Conservation (phyloP, 2,888 invertebrate genomes). For the Ennomos erosarius region DNA sequence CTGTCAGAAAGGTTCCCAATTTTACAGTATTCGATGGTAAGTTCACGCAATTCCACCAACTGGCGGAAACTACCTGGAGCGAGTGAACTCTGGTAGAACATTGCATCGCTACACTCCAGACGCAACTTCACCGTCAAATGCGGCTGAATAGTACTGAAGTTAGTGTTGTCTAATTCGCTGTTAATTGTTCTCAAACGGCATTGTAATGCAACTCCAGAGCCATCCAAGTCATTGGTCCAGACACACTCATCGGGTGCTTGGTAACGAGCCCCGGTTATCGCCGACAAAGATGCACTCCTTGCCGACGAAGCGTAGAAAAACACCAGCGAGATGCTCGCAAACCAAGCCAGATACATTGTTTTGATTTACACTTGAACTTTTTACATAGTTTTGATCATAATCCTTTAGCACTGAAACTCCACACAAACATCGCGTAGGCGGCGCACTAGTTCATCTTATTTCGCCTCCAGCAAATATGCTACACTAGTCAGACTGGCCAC, state of each 20-base stretch:
- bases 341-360: conserved; percentile 77
- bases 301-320: conserved; percentile 71
- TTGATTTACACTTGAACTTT: conserved; percentile 69
- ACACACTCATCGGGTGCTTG: conserved; percentile 93
- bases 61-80: conserved; percentile 91
- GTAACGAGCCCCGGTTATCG: conserved; percentile 86
- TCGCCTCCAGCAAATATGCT: conserved; percentile 62
- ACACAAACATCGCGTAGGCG: conserved; percentile 64
- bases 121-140: conserved; percentile 91
- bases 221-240: conserved; percentile 89
- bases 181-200: conserved; percentile 91
- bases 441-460: conserved; percentile 70
- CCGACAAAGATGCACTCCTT: conserved; percentile 78
- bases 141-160: conserved; percentile 93
- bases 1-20: conserved; percentile 92
- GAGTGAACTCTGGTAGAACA: conserved; percentile 92
- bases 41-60: conserved; percentile 90
- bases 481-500: conserved; percentile 80
- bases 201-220: conserved; percentile 89
- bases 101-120: conserved; percentile 92
- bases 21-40: conserved; percentile 93
- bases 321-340: conserved; percentile 72
- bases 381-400: conserved; percentile 77
- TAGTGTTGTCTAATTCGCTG: conserved; percentile 92
- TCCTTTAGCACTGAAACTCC: conserved; percentile 70